These are phyloP conservation scores for Sceloporus tristichus DNA, from an alignment of 2,113 vertebrate species.

Conservation along the genomic window DNA sequence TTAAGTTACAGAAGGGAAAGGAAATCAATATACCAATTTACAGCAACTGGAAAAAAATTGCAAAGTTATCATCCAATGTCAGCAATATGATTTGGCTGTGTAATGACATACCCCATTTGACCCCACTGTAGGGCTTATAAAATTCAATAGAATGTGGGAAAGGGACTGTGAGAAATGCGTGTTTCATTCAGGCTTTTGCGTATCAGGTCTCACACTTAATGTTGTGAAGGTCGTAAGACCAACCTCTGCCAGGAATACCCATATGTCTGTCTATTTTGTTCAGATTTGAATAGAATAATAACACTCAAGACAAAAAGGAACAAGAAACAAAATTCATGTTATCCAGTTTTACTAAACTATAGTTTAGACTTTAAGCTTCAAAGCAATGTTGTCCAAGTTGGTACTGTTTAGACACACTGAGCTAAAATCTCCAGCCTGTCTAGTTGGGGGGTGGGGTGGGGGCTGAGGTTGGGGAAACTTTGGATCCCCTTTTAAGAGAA, in stretches of 20 bases:
- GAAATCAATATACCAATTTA: conserved; percentile 52
- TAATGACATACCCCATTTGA: conserved; percentile 2
- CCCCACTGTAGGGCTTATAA: background rate
- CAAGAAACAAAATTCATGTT: background rate
- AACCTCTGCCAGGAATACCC: background rate
- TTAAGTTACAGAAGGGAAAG: conserved; percentile 40
- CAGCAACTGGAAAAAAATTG: conserved; percentile 11
- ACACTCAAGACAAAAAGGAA: background rate
- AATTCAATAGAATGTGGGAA: conserved; percentile 6
- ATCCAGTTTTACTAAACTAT: background rate
- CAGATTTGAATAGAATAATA: background rate
- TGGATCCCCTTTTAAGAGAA: too few relatives aligned
- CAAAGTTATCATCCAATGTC: conserved; percentile 30
- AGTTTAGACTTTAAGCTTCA: background rate
- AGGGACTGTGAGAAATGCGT: background rate
- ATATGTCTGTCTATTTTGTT: background rate
- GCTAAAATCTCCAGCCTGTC: too few relatives aligned
- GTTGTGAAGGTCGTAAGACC: background rate
- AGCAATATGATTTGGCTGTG: conserved; percentile 34
- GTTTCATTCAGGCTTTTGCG: background rate
- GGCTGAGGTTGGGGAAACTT: too few relatives aligned
- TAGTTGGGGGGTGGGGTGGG: too few relatives aligned
- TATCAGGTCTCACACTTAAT: background rate
- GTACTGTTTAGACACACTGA: too few relatives aligned
- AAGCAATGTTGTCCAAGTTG: too few relatives aligned